These are phyloP conservation scores for Chrysolina haemoptera DNA, from an alignment of 2,888 invertebrate genomes.

Conservation along the genomic window DNA sequence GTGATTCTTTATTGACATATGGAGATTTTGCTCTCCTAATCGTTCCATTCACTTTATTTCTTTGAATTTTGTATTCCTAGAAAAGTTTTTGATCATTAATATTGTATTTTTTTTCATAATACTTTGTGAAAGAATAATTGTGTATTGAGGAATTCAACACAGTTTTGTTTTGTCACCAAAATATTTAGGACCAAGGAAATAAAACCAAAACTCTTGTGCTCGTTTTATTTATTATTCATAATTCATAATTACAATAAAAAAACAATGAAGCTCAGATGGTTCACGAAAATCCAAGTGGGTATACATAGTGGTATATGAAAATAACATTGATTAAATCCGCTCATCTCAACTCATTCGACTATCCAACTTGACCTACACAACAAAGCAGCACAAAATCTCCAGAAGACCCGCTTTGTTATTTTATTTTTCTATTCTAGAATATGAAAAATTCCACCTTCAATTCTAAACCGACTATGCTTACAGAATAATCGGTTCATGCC, in stretches of 20 bases:
- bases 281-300: conserved; percentile 27
- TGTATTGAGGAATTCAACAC: too few species aligned
- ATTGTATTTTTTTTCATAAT: too few species aligned
- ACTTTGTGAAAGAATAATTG: too few species aligned
- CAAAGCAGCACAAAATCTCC: conserved; percentile 22
- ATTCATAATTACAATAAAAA: conserved; percentile 30
- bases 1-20: too few species aligned
- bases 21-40: too few species aligned
- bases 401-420: conserved; percentile 30
- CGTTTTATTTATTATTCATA: conserved; percentile 27
- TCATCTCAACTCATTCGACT: conserved; percentile 19
- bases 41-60: too few species aligned
- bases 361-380: conserved; percentile 26
- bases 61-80: too few species aligned
- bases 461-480: conserved; percentile 10
- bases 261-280: conserved; percentile 32
- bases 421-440: conserved; percentile 1
- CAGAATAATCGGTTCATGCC: not conserved
- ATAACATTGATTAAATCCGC: conserved; percentile 12
- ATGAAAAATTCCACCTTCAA: conserved; percentile 20
- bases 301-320: conserved; percentile 16
- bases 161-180: too few species aligned
- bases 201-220: conserved; percentile 22
- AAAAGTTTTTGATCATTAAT: too few species aligned
- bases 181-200: not conserved